Conservation (phyloP, 2,113 vertebrate genomes). For the Willisornis vidua region DNA sequence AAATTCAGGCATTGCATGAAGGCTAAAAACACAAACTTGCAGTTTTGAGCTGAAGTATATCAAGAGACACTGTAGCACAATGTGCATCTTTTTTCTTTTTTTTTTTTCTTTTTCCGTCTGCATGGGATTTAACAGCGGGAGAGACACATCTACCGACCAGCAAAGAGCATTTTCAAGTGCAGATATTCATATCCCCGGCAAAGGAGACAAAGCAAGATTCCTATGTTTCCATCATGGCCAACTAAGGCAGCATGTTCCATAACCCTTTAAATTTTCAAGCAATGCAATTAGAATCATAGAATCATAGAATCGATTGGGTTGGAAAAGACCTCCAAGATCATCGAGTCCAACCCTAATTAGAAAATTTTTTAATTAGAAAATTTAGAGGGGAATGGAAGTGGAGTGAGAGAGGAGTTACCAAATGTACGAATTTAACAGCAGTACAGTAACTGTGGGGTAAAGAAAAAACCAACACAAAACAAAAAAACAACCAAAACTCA, state of each 20-base stretch:
- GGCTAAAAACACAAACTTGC: slow-evolving; percentile 1
- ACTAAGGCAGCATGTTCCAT: not conserved
- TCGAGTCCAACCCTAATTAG: too few relatives aligned
- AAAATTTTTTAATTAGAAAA: not conserved
- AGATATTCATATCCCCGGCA: not conserved
- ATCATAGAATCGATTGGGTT: too few relatives aligned
- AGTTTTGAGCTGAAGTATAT: not conserved
- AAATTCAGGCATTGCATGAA: not conserved
- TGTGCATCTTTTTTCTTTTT: not conserved
- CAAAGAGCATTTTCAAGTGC: not conserved
- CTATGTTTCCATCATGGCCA: not conserved
- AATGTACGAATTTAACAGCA: slow-evolving; percentile 35
- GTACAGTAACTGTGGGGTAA: slow-evolving; percentile 4
- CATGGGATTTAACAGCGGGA: not conserved
- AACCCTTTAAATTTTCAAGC: not conserved
- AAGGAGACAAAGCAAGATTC: not conserved
- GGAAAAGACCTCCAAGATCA: too few relatives aligned
- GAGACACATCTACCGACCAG: not conserved
- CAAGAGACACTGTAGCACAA: slow-evolving; percentile 19
- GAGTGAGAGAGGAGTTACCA: not conserved
- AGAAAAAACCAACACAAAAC: not conserved
- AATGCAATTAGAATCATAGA: not conserved
- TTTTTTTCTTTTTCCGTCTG: not conserved
- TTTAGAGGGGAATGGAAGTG: not conserved
- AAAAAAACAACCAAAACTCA: not conserved